Conservation (phyloP, 2,888 invertebrate genomes). For the Nomada fabriciana region DNA sequence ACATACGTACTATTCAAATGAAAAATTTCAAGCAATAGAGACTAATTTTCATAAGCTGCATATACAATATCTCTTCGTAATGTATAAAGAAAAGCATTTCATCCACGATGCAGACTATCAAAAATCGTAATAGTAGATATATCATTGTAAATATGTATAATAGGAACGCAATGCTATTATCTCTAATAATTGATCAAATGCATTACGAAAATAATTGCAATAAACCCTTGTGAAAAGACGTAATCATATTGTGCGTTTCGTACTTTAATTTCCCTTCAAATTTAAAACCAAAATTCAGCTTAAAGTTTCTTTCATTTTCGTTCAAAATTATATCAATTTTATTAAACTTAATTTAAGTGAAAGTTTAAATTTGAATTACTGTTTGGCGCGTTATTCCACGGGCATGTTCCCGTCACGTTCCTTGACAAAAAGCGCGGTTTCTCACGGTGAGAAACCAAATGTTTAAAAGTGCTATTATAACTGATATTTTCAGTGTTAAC, state of each 20-base stretch:
- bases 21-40: conserved; percentile 18
- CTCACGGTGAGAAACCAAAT: neutral
- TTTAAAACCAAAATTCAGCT: neutral
- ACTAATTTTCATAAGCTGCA: conserved; percentile 21
- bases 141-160: conserved; percentile 64
- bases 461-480: neutral
- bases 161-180: conserved; percentile 43
- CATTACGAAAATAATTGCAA: conserved; percentile 34
- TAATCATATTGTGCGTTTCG: neutral
- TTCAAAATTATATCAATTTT: no score
- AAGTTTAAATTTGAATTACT: no score
- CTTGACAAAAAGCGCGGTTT: conserved; percentile 8
- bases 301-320: neutral
- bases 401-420: neutral
- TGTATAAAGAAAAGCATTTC: conserved; percentile 49
- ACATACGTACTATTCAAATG: neutral
- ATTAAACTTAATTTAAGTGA: no score
- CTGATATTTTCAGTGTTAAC: neutral
- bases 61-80: conserved; percentile 15
- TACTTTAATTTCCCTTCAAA: neutral
- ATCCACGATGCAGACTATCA: conserved; percentile 7
- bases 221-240: conserved; percentile 29
- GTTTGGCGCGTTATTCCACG: neutral
- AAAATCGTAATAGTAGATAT: conserved; percentile 33
- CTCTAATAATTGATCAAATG: conserved; percentile 23